A percentile compares a stretch with the other conserved stretches of the same genome.
Evolutionary conservation across 2,113 vertebrate species (phyloP).

Genomic region (Bufo bufo): DNA sequence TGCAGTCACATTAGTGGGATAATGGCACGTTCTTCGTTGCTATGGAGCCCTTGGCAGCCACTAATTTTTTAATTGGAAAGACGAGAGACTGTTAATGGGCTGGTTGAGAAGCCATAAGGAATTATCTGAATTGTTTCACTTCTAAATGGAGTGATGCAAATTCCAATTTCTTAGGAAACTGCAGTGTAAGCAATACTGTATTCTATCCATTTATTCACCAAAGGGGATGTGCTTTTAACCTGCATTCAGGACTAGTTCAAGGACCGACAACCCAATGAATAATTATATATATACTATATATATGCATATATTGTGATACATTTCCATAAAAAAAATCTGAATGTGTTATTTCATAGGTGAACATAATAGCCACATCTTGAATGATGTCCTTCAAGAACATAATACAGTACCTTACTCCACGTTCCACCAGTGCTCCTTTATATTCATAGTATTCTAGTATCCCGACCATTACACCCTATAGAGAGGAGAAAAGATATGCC

Average conservation of each 20-base stretch:
- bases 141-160: background rate
- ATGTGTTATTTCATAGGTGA: background rate
- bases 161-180: background rate
- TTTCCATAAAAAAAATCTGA: background rate
- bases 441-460: background rate
- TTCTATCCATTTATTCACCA: background rate
- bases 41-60: background rate
- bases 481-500: too few relatives aligned
- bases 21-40: background rate
- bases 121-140: background rate
- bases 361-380: background rate
- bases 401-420: background rate
- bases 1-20: background rate
- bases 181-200: background rate
- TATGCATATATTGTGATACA: too few relatives aligned
- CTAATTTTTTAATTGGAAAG: background rate
- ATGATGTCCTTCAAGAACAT: background rate
- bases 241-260: background rate
- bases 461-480: background rate
- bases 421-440: background rate
- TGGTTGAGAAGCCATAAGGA: too few relatives aligned
- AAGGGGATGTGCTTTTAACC: background rate
- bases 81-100: too few relatives aligned
- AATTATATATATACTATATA: too few relatives aligned
- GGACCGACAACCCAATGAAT: too few relatives aligned